phyloP scores from a whole-genome alignment of 2,113 vertebrate species.

The Oreochromis tanganicae region DNA sequence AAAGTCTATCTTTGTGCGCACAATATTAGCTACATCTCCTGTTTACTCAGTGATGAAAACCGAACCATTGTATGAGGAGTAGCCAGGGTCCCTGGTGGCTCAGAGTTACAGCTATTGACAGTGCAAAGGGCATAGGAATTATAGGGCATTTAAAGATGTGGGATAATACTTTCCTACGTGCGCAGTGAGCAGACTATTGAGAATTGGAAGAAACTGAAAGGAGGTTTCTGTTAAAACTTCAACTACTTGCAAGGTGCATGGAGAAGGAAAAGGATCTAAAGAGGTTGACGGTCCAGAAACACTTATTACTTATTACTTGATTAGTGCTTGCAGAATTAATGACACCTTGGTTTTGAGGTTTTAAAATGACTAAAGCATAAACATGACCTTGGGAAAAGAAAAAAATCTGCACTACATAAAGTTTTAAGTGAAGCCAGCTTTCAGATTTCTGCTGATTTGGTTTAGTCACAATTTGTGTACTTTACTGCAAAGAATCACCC shows the following conservation, averaged over 20 bases:
- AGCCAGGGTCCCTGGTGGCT: slow-evolving; percentile 28
- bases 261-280: not conserved
- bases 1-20: slow-evolving; percentile 68
- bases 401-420: not conserved
- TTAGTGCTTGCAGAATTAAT: not conserved
- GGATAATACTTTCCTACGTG: not conserved
- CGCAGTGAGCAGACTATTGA: not conserved
- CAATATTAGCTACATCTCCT: slow-evolving; percentile 70
- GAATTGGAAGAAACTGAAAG: not conserved
- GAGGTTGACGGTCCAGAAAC: not conserved
- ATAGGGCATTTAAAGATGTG: slow-evolving; percentile 14
- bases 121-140: slow-evolving; percentile 34
- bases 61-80: slow-evolving; percentile 53
- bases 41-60: slow-evolving; percentile 71
- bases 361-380: not conserved
- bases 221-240: not conserved
- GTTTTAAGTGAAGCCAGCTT: not conserved
- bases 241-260: not conserved
- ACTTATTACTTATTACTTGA: not conserved
- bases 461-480: not conserved
- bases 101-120: slow-evolving; percentile 26
- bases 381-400: not conserved
- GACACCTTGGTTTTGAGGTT: not conserved
- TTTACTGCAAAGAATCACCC: not conserved
- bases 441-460: not conserved